phyloP scores from a whole-genome alignment of 2,113 vertebrate species.

The Lipotes vexillifer region DNA sequence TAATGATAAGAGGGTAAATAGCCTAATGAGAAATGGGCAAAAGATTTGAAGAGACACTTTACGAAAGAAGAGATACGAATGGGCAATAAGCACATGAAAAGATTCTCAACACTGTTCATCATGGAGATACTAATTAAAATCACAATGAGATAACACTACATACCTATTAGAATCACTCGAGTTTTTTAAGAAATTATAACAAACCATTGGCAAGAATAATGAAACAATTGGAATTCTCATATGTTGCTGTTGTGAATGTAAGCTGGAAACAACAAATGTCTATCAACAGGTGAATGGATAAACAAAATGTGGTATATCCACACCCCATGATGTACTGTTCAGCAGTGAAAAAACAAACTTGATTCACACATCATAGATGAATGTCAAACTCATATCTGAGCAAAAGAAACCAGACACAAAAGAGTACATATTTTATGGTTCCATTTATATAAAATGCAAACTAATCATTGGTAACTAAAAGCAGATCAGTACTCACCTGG shows the following conservation, averaged over 20 bases:
- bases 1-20: neutral
- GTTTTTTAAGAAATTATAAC: neutral
- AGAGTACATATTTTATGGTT: neutral
- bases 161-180: neutral
- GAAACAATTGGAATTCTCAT: neutral
- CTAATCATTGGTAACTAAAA: neutral
- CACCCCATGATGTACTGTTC: neutral
- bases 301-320: neutral
- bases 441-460: neutral
- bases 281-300: neutral
- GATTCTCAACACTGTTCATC: neutral
- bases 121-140: neutral
- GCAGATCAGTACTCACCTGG: neutral
- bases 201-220: neutral
- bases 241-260: neutral
- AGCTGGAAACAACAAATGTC: neutral
- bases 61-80: neutral
- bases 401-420: neutral
- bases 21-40: neutral
- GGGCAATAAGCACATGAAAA: neutral
- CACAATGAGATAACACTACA: neutral
- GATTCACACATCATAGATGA: neutral
- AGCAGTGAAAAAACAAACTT: neutral
- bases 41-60: neutral
- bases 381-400: neutral